Base-by-base conservation (phyloP, 53 echinoderm and acorn worm genomes). In the Henricia sp. region DNA sequence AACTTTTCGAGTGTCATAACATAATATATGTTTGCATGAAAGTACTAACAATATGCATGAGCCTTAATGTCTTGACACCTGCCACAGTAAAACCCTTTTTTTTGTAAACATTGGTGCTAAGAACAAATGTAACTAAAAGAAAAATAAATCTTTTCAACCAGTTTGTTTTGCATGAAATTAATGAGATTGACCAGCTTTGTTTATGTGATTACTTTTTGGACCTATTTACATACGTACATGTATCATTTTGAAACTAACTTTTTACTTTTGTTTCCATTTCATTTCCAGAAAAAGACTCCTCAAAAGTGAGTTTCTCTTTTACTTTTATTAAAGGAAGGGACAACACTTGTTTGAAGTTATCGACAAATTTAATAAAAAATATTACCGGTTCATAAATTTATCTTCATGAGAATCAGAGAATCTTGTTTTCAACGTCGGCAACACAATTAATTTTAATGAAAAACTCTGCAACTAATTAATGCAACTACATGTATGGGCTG, bases 241-340 rank as follows among this genome's bases (percentile, higher is more conserved):
- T n/a, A n/a, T n/a, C n/a, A n/a, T n/a, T n/a, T n/a, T n/a, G 43
- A 13, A 43, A 41, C 37, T 53, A 52, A 73, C 17, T 36, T 43
- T 73, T 16, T 35, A 5, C 2, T 51, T 77, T 27, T 37, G 11
- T 77, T 59, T 37, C 6, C 39, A 33, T 59, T 58, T n/a, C 29
- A 41, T 60, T 26, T 59, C 2, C 77, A 77, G 77, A 77, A 58
- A 59, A 77, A 43, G 43, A 58, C 77, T 0, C 67, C 67, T 20
- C 40, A 41, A 21, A 25, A n/a, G 77, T 77, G 32, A 77, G 60
- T 77, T 77, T 60, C 30, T 29, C 19, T 58, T 77, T 77, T 41
- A 24, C 28, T 77, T 58, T 77, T 6, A 37, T 20, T 6, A 16
- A 16, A 25, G 42, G 12, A 42, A 3, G n/a, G n/a, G n/a, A n/a